Percentiles rank a stretch among this genome's conserved stretches.
These are phyloP conservation scores for Chydorus sphaericus DNA, from an alignment of 2,888 invertebrate genomes.

Conservation along the genomic window DNA sequence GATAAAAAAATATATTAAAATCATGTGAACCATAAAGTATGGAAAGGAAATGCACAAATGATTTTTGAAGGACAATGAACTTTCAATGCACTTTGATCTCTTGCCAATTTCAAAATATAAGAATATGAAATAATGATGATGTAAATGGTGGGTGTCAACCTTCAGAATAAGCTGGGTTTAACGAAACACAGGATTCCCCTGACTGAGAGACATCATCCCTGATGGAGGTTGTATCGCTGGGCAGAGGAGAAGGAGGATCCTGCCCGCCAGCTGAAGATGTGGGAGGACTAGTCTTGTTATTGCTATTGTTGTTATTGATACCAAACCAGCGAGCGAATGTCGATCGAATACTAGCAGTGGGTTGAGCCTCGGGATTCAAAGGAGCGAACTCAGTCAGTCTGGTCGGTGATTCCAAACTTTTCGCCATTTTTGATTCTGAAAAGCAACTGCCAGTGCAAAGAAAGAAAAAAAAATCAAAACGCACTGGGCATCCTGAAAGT, in stretches of 20 bases:
- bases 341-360: constrained; percentile 54
- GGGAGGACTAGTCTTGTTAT: not conserved
- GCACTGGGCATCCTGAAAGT: too few relatives aligned
- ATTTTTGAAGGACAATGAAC: too few relatives aligned
- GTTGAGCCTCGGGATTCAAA: constrained; percentile 53
- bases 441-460: too few relatives aligned
- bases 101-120: too few relatives aligned
- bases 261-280: not conserved
- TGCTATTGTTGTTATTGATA: too few relatives aligned
- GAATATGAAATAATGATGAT: too few relatives aligned
- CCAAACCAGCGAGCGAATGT: constrained; percentile 42
- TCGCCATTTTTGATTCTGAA: constrained; percentile 4
- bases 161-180: constrained; percentile 1
- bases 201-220: not conserved
- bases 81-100: too few relatives aligned
- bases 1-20: too few relatives aligned
- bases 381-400: constrained; percentile 66
- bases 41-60: too few relatives aligned
- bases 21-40: too few relatives aligned
- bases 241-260: not conserved
- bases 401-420: constrained; percentile 22
- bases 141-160: too few relatives aligned
- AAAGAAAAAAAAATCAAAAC: too few relatives aligned
- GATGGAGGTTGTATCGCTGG: not conserved
- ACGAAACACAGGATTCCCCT: not conserved